Evolutionary conservation across 1,140 invertebrate genomes (phyloP), one percentile per base, ranked within the genome.

Genomic region (Euglossa dilemma): DNA sequence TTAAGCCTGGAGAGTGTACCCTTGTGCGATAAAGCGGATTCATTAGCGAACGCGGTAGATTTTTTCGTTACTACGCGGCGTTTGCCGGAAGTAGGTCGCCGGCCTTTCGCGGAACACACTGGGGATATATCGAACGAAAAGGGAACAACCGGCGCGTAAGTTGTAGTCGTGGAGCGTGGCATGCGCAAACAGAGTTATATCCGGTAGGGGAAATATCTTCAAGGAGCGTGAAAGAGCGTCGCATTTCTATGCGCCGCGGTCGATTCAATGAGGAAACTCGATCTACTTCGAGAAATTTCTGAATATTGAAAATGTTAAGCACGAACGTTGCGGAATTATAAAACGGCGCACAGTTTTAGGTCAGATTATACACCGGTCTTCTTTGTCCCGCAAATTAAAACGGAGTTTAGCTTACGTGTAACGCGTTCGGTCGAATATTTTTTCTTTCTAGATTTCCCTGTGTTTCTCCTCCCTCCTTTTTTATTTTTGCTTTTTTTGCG

Each of bases 1-100:
- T 71, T 36, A 50, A 71, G 18, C 25, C 45, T n/a, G 20, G 9
- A n/a, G 56, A 71, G 52, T 50, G 56, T 54, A 50, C 54, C 71
- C 61, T 61, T 59, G 36, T 36, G 43, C 76, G 63, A 28, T 78
- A 57, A 78, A 78, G 52, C 64, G 36, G n/a, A 78, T 78, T 78
- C 64, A 52, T 70, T 79, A 79, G 66, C 66, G 64, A 57, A 45
- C 23, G 18, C 47, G 45, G 11, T 14, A n/a, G 61, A 25, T 71
- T 59, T 59, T 70, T 79, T 71, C 66, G 77, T 71, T 79, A 59
- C 20, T 71, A 12, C 43, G 6, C 63, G 14, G 63, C 20, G 6
- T 25, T 1, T 11, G 12, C 8, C 11, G 18, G 54, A 79, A 79
- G 54, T 79, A 71, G 67, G 77, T 79, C 77, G n/a, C 12, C 18